phyloP scores from a whole-genome alignment of 2,113 vertebrate genomes.

The Dendropsophus ebraccatus region DNA sequence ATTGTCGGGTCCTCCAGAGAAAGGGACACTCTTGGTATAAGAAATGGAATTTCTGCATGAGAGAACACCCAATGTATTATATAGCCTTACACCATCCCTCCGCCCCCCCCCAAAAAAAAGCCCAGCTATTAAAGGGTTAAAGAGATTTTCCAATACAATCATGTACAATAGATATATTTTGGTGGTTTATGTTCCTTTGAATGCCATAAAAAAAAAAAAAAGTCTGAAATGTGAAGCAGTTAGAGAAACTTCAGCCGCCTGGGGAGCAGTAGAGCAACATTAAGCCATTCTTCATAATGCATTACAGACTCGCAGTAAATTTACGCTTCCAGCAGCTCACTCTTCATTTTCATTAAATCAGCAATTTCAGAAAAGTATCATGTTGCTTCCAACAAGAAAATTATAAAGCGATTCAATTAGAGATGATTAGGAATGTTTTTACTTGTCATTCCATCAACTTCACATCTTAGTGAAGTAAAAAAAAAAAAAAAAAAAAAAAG shows the following conservation, averaged over 20 bases:
- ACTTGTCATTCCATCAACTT: constrained; percentile 51
- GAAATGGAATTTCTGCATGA: no score
- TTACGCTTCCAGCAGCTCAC: constrained; percentile 19
- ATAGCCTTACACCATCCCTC: no score
- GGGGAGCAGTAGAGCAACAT: background rate
- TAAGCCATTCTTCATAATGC: constrained; percentile 24
- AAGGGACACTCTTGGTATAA: no score
- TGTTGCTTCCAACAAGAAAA: constrained; percentile 46
- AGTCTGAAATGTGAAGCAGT: background rate
- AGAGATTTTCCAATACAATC: background rate
- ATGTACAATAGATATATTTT: background rate
- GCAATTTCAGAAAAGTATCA: constrained; percentile 38
- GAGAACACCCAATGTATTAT: no score
- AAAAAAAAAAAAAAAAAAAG: background rate
- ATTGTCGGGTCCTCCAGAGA: no score
- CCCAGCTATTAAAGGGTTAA: background rate
- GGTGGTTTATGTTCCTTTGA: background rate
- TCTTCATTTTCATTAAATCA: constrained; percentile 44
- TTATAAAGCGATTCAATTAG: constrained; percentile 50
- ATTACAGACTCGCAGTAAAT: constrained; percentile 28
- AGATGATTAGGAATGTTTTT: constrained; percentile 47
- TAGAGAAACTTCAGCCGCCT: background rate
- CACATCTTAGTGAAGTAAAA: background rate
- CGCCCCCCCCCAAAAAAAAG: no score
- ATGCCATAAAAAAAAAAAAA: background rate